Evolutionary conservation across 2,113 vertebrate species (phyloP).

Genomic region (Silurus meridionalis): DNA sequence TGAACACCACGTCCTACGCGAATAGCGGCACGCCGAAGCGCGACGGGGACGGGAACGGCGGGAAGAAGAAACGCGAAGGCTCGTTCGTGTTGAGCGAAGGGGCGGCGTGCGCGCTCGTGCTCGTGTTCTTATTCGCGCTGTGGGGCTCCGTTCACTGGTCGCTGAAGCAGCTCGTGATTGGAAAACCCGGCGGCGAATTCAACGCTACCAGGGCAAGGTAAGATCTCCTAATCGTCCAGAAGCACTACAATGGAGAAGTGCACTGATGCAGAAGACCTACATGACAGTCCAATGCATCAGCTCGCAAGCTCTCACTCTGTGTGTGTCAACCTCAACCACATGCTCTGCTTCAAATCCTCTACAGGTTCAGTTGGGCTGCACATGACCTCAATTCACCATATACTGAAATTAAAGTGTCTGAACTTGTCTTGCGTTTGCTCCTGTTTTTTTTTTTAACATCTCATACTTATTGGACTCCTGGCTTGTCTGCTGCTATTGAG

Average conservation of each 20-base stretch:
- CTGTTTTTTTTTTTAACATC: too few species aligned
- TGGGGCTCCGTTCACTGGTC: constrained; percentile 76
- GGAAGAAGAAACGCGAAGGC: constrained; percentile 66
- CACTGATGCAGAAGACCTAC: neutral
- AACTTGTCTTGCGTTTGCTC: neutral
- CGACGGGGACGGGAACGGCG: constrained; percentile 62
- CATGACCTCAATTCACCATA: neutral
- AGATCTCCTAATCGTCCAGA: constrained; percentile 13
- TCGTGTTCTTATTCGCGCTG: constrained; percentile 69
- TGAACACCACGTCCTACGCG: neutral
- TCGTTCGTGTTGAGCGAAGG: constrained; percentile 68
- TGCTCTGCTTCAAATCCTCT: too few species aligned
- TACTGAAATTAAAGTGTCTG: too few species aligned
- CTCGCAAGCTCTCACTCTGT: neutral
- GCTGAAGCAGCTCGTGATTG: constrained; percentile 72
- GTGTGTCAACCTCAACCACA: too few species aligned
- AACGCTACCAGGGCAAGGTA: constrained; percentile 72
- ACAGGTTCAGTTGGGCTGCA: neutral
- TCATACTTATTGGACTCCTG: too few species aligned
- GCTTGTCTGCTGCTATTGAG: neutral
- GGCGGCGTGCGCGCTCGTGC: constrained; percentile 62
- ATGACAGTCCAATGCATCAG: neutral
- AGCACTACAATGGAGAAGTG: neutral
- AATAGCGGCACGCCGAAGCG: constrained; percentile 31
- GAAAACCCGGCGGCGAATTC: constrained; percentile 69